A percentile compares a stretch with the other conserved stretches of the same genome.
phyloP scores from a whole-genome alignment of 2,113 vertebrate species.

The Petrocephalus microphthalmus region DNA sequence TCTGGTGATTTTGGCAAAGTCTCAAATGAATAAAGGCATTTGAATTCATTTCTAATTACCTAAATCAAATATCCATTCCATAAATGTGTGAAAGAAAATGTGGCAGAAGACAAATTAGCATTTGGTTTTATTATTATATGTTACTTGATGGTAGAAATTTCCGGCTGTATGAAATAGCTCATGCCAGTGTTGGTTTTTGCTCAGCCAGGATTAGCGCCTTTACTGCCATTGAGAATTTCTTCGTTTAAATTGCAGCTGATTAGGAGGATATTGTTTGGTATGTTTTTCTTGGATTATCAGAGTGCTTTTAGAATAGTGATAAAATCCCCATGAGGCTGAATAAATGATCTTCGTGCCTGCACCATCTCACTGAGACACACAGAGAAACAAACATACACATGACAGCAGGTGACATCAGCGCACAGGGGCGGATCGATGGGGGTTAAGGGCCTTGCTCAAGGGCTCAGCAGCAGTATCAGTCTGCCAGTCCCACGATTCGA shows the following conservation, averaged over 20 bases:
- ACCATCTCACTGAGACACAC: not conserved
- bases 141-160: slow-evolving; percentile 3
- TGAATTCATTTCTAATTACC: not conserved
- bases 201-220: not conserved
- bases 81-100: not conserved
- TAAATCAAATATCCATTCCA: not conserved
- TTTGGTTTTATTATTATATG: not conserved
- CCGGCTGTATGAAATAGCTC: no score
- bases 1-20: not conserved
- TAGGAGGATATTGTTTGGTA: not conserved
- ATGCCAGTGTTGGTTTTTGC: not conserved
- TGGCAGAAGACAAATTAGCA: not conserved
- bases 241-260: not conserved
- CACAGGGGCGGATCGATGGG: not conserved
- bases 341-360: not conserved
- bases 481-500: not conserved
- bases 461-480: not conserved
- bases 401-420: not conserved
- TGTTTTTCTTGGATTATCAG: not conserved
- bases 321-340: not conserved
- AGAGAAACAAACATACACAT: not conserved
- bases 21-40: not conserved
- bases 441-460: not conserved
- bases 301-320: not conserved
- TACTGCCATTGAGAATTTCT: not conserved